phyloP scores from a whole-genome alignment of 1,140 invertebrate genomes.

The Brachionus rubens region DNA sequence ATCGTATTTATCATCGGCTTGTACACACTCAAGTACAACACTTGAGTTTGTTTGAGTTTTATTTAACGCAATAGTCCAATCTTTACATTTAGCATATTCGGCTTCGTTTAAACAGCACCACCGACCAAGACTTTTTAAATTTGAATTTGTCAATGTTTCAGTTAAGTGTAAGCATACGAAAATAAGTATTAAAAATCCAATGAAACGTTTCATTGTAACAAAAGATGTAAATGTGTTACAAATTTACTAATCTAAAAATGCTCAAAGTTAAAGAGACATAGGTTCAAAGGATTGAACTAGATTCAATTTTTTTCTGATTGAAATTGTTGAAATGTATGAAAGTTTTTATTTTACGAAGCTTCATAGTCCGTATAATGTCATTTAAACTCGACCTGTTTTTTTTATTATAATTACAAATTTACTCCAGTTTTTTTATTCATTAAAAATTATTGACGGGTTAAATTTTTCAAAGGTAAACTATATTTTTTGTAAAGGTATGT shows the following conservation, averaged over 20 bases:
- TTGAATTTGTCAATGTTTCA: not conserved
- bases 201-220: too few relatives aligned
- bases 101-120: conserved; percentile 45
- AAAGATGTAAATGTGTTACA: too few relatives aligned
- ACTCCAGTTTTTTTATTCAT: conserved; percentile 28
- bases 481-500: not conserved
- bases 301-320: too few relatives aligned
- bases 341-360: too few relatives aligned
- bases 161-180: not conserved
- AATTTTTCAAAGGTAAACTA: conserved; percentile 1
- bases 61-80: conserved; percentile 1
- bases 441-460: conserved; percentile 12
- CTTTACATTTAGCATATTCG: conserved; percentile 37
- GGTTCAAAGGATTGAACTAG: too few relatives aligned
- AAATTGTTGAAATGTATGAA: too few relatives aligned
- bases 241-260: too few relatives aligned
- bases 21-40: conserved; percentile 66
- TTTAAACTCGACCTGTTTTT: conserved; percentile 32
- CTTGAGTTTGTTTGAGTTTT: not conserved
- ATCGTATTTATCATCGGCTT: conserved; percentile 75
- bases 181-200: not conserved
- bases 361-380: conserved; percentile 29
- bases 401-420: conserved; percentile 38
- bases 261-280: too few relatives aligned
- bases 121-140: conserved; percentile 32